These are phyloP conservation scores for Netelia fuscicornis DNA, from an alignment of 2,888 invertebrate genomes.

Conservation along the genomic window DNA sequence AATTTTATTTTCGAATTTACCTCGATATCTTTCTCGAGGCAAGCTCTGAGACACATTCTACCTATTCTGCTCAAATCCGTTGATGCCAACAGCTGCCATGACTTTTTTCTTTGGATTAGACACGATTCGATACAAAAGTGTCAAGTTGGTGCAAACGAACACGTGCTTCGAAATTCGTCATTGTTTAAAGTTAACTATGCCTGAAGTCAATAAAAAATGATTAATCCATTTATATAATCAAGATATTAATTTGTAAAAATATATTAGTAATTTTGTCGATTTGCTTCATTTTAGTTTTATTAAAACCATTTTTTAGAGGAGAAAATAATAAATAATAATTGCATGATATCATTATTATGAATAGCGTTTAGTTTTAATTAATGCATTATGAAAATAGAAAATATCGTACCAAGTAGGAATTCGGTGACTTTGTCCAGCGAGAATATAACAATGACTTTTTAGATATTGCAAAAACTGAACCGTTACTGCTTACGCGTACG, in stretches of 20 bases:
- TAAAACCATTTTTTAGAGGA: not conserved
- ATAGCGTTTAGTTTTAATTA: not conserved
- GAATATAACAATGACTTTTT: slow-evolving; percentile 15
- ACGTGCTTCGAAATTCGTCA: not conserved
- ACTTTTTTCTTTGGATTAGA: slow-evolving; percentile 25
- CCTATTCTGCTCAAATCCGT: slow-evolving; percentile 97
- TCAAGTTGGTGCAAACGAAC: slow-evolving; percentile 26
- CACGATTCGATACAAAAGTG: not conserved
- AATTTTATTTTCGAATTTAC: slow-evolving; percentile 75
- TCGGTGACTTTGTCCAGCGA: slow-evolving; percentile 34
- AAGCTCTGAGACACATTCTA: slow-evolving; percentile 95
- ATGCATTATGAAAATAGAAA: not conserved
- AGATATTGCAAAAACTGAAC: not conserved
- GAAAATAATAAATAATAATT: not conserved
- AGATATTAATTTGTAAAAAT: not conserved
- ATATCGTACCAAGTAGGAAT: slow-evolving; percentile 1
- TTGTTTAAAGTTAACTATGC: not conserved
- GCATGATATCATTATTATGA: slow-evolving; percentile 12
- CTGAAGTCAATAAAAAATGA: not conserved
- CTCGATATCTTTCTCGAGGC: slow-evolving; percentile 91
- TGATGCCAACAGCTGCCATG: slow-evolving; percentile 96
- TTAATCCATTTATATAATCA: not conserved
- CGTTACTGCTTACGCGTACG: not conserved
- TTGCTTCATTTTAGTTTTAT: not conserved
- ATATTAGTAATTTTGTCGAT: not conserved